Percentiles rank a stretch among this genome's conserved stretches.
Evolutionary conservation across 2,113 vertebrate species (phyloP).

Genomic region (Paradoxurus hermaphroditus): DNA sequence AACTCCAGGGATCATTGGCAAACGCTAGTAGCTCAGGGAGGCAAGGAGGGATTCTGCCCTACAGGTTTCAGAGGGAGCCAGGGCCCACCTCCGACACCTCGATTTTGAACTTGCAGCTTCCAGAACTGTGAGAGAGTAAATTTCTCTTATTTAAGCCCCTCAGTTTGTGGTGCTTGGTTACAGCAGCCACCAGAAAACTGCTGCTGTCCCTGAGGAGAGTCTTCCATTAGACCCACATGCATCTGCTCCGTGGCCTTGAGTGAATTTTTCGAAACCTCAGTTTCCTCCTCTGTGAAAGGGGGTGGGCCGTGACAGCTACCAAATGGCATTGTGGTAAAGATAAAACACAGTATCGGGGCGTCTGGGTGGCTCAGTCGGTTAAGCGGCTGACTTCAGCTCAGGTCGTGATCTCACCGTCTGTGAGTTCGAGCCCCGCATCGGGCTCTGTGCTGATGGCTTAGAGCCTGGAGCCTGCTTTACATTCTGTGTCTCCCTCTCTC

Average conservation of each 20-base stretch:
- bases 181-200: background rate
- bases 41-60: background rate
- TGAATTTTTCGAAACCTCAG: background rate
- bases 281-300: background rate
- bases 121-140: background rate
- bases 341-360: background rate
- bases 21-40: background rate
- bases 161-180: background rate
- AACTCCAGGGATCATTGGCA: background rate
- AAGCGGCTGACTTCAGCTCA: too few relatives aligned
- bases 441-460: too few relatives aligned
- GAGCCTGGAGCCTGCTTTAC: too few relatives aligned
- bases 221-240: background rate
- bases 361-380: too few relatives aligned
- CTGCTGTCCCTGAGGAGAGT: background rate
- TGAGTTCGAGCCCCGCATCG: too few relatives aligned
- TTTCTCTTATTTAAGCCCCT: background rate
- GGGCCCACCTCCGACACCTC: background rate
- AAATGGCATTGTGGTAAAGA: background rate
- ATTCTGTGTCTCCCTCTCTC: too few relatives aligned
- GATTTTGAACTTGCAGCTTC: background rate
- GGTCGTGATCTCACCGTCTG: too few relatives aligned
- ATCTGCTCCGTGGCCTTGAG: background rate
- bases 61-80: background rate
- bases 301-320: background rate